Percentiles rank a stretch among this genome's conserved stretches.
Evolutionary conservation across 2,113 vertebrate species (phyloP).

Genomic region (Oxyura jamaicensis): DNA sequence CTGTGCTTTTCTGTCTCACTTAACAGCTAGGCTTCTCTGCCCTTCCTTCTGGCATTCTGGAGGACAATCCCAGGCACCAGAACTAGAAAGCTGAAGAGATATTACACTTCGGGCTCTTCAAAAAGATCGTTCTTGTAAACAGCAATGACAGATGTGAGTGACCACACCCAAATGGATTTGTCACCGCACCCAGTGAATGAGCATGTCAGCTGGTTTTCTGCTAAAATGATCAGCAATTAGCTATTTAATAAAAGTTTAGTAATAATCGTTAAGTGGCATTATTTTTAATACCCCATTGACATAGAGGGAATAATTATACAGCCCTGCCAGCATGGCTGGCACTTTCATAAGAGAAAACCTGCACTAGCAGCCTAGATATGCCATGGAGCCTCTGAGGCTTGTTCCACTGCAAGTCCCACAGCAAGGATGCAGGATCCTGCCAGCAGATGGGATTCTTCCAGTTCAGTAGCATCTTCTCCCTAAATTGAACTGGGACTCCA

Average conservation of each 20-base stretch:
- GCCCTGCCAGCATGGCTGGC: background rate
- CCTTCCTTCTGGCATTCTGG: background rate
- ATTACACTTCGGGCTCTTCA: background rate
- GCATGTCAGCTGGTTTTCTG: background rate
- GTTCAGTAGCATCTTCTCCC: background rate
- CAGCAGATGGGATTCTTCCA: constrained; percentile 47
- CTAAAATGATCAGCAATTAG: background rate
- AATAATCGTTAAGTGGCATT: background rate
- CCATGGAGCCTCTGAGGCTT: background rate
- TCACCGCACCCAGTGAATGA: background rate
- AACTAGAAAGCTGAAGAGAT: background rate
- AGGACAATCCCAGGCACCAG: background rate
- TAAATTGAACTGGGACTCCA: background rate
- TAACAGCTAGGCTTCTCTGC: background rate
- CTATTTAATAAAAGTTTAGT: background rate
- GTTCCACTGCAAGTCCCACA: background rate
- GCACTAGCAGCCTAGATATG: background rate
- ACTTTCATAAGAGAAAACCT: background rate
- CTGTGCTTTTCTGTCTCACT: background rate
- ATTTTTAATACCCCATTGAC: constrained; percentile 3
- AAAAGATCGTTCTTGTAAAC: background rate
- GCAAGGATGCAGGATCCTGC: fast-evolving
- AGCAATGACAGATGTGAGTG: background rate
- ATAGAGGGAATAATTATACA: background rate
- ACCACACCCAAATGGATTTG: background rate